These are phyloP conservation scores for Tetranychus cinnabarinus DNA, from an alignment of 1,140 invertebrate species.

Conservation along the genomic window DNA sequence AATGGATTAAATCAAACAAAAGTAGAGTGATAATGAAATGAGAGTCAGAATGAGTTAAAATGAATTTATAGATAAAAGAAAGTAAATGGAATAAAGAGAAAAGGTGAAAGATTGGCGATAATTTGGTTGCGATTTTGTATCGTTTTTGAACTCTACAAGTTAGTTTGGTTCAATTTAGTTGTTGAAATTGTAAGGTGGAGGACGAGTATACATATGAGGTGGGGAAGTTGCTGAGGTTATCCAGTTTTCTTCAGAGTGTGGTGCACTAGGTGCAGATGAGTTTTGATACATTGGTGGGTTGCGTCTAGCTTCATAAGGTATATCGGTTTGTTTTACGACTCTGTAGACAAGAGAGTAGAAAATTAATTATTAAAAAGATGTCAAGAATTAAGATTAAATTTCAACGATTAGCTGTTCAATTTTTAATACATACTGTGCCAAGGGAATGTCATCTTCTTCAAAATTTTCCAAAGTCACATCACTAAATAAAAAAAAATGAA, in stretches of 20 bases:
- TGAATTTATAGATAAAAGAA: too few species aligned
- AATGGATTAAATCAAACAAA: too few species aligned
- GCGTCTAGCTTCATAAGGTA: neutral
- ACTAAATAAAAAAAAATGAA: neutral
- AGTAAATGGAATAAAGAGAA: too few species aligned
- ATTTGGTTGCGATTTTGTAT: too few species aligned
- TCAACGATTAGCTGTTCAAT: too few species aligned
- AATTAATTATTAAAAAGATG: neutral
- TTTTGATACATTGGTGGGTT: neutral
- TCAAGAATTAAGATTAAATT: too few species aligned
- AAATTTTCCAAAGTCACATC: constrained; percentile 8
- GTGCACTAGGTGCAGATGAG: neutral
- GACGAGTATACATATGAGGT: constrained; percentile 4
- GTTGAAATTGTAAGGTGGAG: constrained; percentile 7
- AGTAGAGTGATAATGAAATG: too few species aligned
- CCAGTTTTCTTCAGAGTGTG: constrained; percentile 4
- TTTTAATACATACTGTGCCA: constrained; percentile 5
- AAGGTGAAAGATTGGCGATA: too few species aligned
- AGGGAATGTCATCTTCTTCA: constrained; percentile 9
- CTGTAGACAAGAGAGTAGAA: neutral
- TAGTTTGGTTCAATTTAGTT: neutral
- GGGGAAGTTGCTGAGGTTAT: constrained; percentile 4
- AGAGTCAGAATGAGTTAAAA: too few species aligned
- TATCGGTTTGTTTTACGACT: neutral
- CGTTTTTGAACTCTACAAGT: neutral